Evolutionary conservation across 2,113 vertebrate species (phyloP).

Genomic region (Pongo abelii): DNA sequence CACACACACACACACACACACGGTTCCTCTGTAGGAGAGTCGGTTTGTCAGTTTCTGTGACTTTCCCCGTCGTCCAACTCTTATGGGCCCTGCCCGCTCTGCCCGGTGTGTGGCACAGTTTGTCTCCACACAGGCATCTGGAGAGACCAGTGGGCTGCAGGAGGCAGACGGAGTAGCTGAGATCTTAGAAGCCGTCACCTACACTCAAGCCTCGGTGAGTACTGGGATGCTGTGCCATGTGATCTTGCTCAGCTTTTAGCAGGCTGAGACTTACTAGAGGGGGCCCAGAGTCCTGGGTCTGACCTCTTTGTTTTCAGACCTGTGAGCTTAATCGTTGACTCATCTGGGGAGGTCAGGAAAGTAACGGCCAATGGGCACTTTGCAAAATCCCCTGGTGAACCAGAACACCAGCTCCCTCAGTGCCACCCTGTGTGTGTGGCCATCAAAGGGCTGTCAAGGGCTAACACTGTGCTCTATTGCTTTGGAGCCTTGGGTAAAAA

Average conservation of each 20-base stretch:
- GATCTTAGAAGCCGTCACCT: slow-evolving; percentile 76
- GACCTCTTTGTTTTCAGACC: background rate
- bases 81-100: background rate
- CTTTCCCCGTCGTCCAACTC: background rate
- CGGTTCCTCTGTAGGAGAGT: background rate
- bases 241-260: background rate
- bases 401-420: fast-evolving
- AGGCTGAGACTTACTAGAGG: background rate
- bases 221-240: background rate
- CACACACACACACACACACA: background rate
- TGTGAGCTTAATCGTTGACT: background rate
- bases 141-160: slow-evolving; percentile 89
- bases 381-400: background rate
- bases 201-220: slow-evolving; percentile 77
- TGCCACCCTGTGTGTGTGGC: background rate
- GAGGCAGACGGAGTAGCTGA: slow-evolving; percentile 83
- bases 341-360: background rate
- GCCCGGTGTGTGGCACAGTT: background rate
- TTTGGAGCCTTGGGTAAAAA: background rate
- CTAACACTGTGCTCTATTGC: fast-evolving
- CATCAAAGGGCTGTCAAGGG: background rate
- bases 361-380: background rate
- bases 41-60: background rate
- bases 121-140: slow-evolving; percentile 89
- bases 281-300: background rate